These are phyloP conservation scores for Drosophila paulistorum DNA, from an alignment of 1,140 invertebrate genomes.

Conservation along the genomic window DNA sequence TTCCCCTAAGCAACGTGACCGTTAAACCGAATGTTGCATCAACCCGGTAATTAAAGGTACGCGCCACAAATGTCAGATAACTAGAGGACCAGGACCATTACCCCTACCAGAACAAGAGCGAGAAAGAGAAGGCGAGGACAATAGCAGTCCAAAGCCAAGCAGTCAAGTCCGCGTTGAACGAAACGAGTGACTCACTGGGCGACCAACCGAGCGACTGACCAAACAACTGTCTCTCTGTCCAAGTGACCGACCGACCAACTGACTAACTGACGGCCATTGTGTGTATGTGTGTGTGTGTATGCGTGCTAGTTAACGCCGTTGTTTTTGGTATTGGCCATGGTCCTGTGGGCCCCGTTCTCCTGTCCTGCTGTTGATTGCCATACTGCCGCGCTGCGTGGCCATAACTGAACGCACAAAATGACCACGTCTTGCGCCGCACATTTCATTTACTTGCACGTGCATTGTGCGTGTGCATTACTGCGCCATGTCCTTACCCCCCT, in stretches of 20 bases:
- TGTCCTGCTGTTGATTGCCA: constrained; percentile 63
- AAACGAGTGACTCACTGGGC: constrained; percentile 23
- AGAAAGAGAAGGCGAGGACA: constrained; percentile 4
- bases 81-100: constrained; percentile 27
- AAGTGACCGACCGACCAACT: background rate
- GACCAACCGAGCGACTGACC: constrained; percentile 12
- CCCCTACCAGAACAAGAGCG: constrained; percentile 10
- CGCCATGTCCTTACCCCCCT: background rate
- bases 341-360: constrained; percentile 18
- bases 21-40: constrained; percentile 71
- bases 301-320: constrained; percentile 67
- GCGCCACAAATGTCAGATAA: constrained; percentile 54
- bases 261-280: background rate
- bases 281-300: constrained; percentile 36
- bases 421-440: constrained; percentile 66
- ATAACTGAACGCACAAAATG: constrained; percentile 70
- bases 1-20: constrained; percentile 46
- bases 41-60: constrained; percentile 72
- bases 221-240: constrained; percentile 8
- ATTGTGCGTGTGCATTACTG: constrained; percentile 76
- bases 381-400: constrained; percentile 67
- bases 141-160: constrained; percentile 22
- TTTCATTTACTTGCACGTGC: constrained; percentile 75
- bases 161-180: constrained; percentile 18
- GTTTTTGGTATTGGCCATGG: constrained; percentile 41